Evolutionary conservation across 2,888 invertebrate genomes (phyloP), one percentile per base, ranked within the genome.

Genomic region (Ditula angustiorana): DNA sequence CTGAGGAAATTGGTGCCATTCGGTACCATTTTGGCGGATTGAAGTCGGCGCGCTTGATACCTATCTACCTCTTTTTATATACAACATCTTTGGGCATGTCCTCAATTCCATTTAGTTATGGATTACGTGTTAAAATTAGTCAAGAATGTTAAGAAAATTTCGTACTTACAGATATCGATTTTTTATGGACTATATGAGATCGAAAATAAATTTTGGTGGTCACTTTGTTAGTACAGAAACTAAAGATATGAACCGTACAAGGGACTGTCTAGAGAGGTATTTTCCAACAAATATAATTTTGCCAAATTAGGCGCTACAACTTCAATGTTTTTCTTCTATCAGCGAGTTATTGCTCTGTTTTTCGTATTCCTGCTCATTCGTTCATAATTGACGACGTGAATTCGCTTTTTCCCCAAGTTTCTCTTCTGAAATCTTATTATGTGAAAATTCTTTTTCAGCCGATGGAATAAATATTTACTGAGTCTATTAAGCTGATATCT

Each of bases 381-480:
- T 63, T 19, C 50, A 58, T 52, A 63, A 63, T 63, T 44, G 50
- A 63, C 28, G 63, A 16, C 41, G 44, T 33, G 35, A 55, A 46
- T 53, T 47, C 19, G 30, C 61, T 46, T 28, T 46, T 46, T 23
- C 33, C 13, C 23, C 8, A 30, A 33, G 8, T 13, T 46, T 60
- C 21, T 33, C 30, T 33, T 21, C 33, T 58, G 33, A 19, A 35
- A 52, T 4, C 63, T 46, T 44, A 24, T 56, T 62, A 28, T 26
- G n/a, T 37, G 26, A 59, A 21, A 11, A n/a, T 5, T 46, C 5
- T 46, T n/a, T 46, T 46, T 46, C 24, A 23, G 24, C 24, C 23
- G 46, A 23, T 46, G 24, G 23, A 24, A 46, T n/a, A 11, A 46
- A 46, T 46, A 24, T 46, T 46, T 46, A 46, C 46, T 10, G 19